Base-by-base conservation (phyloP, 2,797 vertebrate genomes). In the Cyclura pinguis region DNA sequence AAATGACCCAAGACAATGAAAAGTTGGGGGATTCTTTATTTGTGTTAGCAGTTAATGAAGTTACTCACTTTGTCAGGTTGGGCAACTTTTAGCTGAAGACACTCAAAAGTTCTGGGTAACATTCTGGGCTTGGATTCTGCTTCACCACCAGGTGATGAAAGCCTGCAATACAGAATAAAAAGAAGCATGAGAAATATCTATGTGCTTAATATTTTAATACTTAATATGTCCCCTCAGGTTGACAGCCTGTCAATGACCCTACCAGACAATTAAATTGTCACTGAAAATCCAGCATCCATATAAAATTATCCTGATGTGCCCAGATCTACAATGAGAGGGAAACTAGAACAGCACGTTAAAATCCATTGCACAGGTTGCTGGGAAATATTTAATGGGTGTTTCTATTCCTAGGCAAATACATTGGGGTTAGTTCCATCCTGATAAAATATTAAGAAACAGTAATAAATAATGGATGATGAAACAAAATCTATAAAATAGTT, bases 381-480 rank as follows among this genome's bases (percentile, higher is more conserved):
- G 83, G 86, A 91, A 86, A 85, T 78, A 89, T 76, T 89, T 73
- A 73, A 87, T 80, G 2, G 64, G n/a, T 73, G 72, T 92, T 88
- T 88, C 55, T 85, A 80, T 32, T 90, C 18, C 77, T 77, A 93
- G 73, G 77, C 84, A 91, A 84, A 88, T 1, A 12, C 0, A 87
- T 86, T 57, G n/a, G 47, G 59, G 18, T 90, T 87, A 81, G 3
- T 64, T 85, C 86, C 42, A 38, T 50, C 29, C 89, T 92, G 59
- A 74, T 93, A 92, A 92, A 93, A 93, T 93, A 92, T 87, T 89
- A 80, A 92, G 89, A 93, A 92, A 92, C 86, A 59, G 69, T 62
- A 2, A 1, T 89, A 87, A 95, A 93, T 94, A 93, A 93, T 92
- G 38, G 3, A 92, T 62, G 8, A 78, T 91, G 3, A 1, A 29